Evolutionary conservation across 2,113 vertebrate species (phyloP).

Genomic region (Lepus europaeus): DNA sequence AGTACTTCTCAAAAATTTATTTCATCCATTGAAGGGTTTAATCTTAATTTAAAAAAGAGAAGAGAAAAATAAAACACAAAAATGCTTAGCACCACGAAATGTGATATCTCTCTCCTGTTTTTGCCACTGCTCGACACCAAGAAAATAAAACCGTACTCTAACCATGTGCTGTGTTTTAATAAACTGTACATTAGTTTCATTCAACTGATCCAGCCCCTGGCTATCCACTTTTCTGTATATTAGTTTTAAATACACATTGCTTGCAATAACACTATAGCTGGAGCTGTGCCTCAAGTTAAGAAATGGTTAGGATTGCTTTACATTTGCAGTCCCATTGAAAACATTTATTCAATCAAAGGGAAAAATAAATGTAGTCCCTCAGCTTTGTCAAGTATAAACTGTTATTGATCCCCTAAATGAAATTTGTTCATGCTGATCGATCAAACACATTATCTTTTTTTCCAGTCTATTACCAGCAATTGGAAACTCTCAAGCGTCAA

Average conservation of each 20-base stretch:
- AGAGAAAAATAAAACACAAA: slow-evolving; percentile 46
- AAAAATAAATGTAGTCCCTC: slow-evolving; percentile 97
- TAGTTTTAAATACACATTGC: slow-evolving; percentile 96
- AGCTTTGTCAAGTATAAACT: slow-evolving; percentile 98
- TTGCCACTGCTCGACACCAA: slow-evolving; percentile 88
- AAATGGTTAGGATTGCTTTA: slow-evolving; percentile 88
- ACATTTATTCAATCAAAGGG: slow-evolving; percentile 96
- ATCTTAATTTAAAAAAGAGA: slow-evolving; percentile 48
- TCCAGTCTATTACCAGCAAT: slow-evolving; percentile 97
- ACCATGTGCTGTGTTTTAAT: slow-evolving; percentile 82
- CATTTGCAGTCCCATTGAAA: slow-evolving; percentile 89
- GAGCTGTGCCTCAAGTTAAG: slow-evolving; percentile 88
- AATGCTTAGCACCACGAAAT: neutral
- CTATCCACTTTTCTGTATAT: slow-evolving; percentile 88
- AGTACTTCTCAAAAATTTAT: slow-evolving; percentile 69
- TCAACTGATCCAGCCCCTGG: slow-evolving; percentile 92
- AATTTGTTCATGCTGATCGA: slow-evolving; percentile 99
- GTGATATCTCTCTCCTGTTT: slow-evolving; percentile 78
- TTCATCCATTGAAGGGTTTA: slow-evolving; percentile 64
- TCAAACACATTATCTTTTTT: slow-evolving; percentile 99
- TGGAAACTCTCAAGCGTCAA: slow-evolving; percentile 94
- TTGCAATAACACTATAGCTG: slow-evolving; percentile 89
- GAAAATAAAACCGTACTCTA: slow-evolving; percentile 85
- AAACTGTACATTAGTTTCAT: slow-evolving; percentile 89
- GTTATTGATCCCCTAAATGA: slow-evolving; percentile 99